phyloP scores from a whole-genome alignment of 2,888 invertebrate genomes.

The Lasioglossum vierecki region DNA sequence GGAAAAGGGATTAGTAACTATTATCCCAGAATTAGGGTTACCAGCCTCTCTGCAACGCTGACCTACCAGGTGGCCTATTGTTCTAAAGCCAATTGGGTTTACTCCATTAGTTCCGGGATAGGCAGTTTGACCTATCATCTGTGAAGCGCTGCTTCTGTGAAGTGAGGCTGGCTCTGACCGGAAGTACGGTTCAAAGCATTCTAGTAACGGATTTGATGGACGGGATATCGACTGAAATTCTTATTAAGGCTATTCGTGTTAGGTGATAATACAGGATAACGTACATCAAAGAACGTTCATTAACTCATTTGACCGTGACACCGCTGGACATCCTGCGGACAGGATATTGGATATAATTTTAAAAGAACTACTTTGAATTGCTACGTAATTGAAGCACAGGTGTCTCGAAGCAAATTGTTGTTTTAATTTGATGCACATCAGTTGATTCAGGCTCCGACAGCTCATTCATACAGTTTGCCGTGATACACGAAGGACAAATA shows the following conservation, averaged over 20 bases:
- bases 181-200: slow-evolving; percentile 4
- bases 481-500: neutral
- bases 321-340: neutral
- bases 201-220: slow-evolving; percentile 1
- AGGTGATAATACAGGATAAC: neutral
- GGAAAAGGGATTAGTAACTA: neutral
- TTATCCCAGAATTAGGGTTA: neutral
- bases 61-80: slow-evolving; percentile 1
- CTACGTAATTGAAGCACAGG: neutral
- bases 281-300: neutral
- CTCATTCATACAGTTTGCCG: neutral
- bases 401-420: neutral
- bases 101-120: slow-evolving; percentile 15
- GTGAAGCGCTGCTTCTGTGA: slow-evolving; percentile 13
- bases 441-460: neutral
- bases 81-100: slow-evolving; percentile 10
- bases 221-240: neutral
- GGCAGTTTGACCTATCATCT: slow-evolving; percentile 16
- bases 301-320: neutral
- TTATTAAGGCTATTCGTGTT: neutral
- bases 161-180: neutral
- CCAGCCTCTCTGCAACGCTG: neutral
- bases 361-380: neutral
- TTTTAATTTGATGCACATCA: neutral
- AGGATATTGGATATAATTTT: neutral